phyloP scores from a whole-genome alignment of 2,113 vertebrate genomes.

The Sylvia atricapilla region DNA sequence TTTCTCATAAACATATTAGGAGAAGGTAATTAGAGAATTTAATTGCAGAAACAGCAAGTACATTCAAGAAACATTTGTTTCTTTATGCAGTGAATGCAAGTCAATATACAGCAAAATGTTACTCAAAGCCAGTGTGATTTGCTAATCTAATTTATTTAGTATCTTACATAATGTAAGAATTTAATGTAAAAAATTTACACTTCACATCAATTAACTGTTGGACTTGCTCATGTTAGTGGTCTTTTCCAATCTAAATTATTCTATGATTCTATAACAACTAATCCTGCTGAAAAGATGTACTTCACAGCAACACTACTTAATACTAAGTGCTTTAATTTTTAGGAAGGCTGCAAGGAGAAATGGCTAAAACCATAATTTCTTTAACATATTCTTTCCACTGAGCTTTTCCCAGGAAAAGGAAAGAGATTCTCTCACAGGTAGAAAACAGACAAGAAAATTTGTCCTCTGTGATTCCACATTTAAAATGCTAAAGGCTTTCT shows the following conservation, averaged over 20 bases:
- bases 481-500: neutral
- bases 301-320: neutral
- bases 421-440: neutral
- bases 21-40: neutral
- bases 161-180: neutral
- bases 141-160: neutral
- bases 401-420: neutral
- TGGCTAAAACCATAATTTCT: neutral
- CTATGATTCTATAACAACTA: neutral
- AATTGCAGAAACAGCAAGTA: neutral
- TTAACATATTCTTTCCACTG: neutral
- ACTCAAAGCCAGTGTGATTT: neutral
- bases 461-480: neutral
- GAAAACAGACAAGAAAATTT: neutral
- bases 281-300: neutral
- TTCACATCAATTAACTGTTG: neutral
- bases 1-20: neutral
- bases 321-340: fast-evolving
- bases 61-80: neutral
- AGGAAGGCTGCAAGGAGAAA: neutral
- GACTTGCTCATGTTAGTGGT: neutral
- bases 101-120: neutral
- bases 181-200: neutral
- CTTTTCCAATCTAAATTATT: neutral
- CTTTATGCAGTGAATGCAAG: neutral